phyloP scores from a whole-genome alignment of 2,113 vertebrate genomes.

The Corythoichthys intestinalis region DNA sequence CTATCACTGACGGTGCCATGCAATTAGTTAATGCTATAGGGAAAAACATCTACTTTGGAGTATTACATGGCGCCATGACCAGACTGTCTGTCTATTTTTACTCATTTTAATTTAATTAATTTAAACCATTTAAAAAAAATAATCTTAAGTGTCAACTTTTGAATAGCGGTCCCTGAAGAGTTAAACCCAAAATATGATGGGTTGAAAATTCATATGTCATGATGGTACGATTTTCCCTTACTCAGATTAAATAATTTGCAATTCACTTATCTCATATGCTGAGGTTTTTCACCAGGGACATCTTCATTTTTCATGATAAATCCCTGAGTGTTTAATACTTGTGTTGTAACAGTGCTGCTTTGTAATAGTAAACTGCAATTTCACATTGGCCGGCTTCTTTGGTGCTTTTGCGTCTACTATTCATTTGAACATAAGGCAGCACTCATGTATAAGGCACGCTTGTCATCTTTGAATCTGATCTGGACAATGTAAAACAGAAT shows the following conservation, averaged over 20 bases:
- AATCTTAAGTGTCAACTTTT: no score
- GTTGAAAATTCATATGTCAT: not conserved
- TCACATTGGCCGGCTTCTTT: not conserved
- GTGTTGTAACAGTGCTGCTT: not conserved
- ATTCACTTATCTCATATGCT: not conserved
- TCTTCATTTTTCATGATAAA: conserved; percentile 15
- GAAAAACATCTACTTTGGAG: no score
- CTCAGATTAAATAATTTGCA: not conserved
- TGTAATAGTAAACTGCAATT: not conserved
- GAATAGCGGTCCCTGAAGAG: no score
- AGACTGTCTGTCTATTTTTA: no score
- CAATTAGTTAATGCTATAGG: no score
- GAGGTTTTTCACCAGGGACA: conserved; percentile 1
- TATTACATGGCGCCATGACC: no score
- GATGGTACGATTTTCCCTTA: not conserved
- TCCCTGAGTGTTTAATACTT: not conserved
- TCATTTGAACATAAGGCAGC: not conserved
- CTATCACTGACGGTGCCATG: no score
- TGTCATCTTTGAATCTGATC: conserved; percentile 18
- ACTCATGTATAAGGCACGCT: not conserved
- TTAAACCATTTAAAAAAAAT: no score
- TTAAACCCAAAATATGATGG: not conserved
- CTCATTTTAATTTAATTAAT: no score
- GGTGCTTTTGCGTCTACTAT: not conserved
- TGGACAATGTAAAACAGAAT: conserved; percentile 10